Conservation (phyloP, 53 echinoderm and acorn worm species). For the Arbacia lixula region DNA sequence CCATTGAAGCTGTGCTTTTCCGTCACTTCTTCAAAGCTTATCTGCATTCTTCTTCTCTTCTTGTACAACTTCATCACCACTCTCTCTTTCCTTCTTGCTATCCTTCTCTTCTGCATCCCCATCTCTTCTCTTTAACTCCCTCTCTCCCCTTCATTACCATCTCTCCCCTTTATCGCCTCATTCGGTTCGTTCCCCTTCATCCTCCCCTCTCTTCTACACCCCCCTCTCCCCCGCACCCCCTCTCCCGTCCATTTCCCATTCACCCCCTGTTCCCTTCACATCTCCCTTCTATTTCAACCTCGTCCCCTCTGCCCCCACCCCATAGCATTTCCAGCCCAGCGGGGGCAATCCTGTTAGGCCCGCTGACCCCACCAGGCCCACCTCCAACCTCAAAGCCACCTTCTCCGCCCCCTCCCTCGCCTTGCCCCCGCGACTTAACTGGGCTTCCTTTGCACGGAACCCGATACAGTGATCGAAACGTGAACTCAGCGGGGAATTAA, state of each 20-base stretch:
- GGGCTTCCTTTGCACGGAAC: conserved; percentile 33
- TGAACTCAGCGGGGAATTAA: conserved; percentile 52
- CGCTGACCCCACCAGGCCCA: conserved; percentile 25
- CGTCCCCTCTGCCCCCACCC: conserved; percentile 22
- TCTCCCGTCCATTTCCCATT: neutral
- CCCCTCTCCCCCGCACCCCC: neutral
- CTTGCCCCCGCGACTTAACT: neutral
- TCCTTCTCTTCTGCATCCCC: no score
- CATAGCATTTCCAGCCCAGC: conserved; percentile 39
- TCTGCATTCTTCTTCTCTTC: no score
- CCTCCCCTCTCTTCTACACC: neutral
- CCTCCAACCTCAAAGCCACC: conserved; percentile 21
- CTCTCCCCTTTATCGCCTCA: neutral
- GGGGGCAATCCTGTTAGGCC: neutral
- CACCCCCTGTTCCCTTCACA: neutral
- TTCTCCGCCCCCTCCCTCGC: neutral
- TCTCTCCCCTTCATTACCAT: no score
- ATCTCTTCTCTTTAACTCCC: neutral
- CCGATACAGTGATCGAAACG: conserved; percentile 45
- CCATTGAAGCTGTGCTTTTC: no score
- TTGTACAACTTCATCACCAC: no score
- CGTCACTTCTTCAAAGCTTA: no score
- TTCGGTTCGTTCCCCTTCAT: neutral
- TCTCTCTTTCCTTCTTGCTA: no score
- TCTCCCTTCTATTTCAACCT: neutral